A percentile compares a stretch with the other conserved stretches of the same genome.
Evolutionary conservation across 2,797 vertebrate species (phyloP).

Genomic region (Pangasius macronema): DNA sequence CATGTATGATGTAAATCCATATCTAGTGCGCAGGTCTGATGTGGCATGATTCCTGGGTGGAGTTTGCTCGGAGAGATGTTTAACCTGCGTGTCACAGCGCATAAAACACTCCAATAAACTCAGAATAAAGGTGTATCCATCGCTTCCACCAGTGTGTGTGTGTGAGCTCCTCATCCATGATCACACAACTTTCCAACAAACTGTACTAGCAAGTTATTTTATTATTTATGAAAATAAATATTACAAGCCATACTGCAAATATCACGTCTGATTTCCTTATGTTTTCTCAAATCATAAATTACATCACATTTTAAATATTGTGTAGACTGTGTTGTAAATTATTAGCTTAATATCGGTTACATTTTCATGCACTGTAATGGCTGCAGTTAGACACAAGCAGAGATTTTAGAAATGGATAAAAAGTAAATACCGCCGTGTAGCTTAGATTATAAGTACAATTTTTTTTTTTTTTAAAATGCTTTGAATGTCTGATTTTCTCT

Average conservation of each 20-base stretch:
- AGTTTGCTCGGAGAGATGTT: not conserved
- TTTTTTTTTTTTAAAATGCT: not conserved
- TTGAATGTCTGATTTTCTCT: not conserved
- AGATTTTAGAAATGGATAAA: not conserved
- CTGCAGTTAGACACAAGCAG: not conserved
- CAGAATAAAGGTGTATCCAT: not conserved
- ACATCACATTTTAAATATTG: not conserved
- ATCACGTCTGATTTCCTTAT: not conserved
- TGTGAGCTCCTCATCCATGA: not conserved
- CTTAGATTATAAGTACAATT: not conserved
- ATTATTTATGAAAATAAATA: too few species aligned
- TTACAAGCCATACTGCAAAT: too few species aligned
- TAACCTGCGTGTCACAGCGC: not conserved
- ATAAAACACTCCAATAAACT: not conserved
- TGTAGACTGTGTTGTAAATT: too few species aligned
- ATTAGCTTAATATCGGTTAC: not conserved
- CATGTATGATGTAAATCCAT: not conserved
- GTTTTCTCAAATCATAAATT: not conserved
- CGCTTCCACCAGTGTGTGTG: not conserved
- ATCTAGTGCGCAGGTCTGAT: not conserved
- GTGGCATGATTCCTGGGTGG: conserved; percentile 1
- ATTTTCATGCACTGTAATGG: not conserved
- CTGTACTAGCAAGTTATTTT: not conserved
- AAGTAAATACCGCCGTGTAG: not conserved
- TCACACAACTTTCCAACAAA: not conserved